Base-by-base conservation (phyloP, 2,888 invertebrate genomes). In the Papilio demoleus region DNA sequence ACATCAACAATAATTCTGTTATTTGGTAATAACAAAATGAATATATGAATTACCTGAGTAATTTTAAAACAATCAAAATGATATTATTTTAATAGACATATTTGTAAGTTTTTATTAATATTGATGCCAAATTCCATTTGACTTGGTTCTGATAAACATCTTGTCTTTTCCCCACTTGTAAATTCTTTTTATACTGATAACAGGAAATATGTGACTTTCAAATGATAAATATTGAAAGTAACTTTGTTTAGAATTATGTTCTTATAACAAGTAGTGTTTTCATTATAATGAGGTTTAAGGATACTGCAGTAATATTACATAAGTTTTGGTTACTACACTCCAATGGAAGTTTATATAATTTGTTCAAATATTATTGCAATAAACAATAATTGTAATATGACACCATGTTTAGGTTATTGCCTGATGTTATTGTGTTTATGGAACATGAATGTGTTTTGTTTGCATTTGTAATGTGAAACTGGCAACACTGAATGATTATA, bases 301-400 rank as follows among this genome's bases (percentile, higher is more conserved):
- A 31, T 31, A 31, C 31, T 12, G 14, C 3, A 12, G 14, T 17
- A 42, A 9, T 70, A 40, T 62, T 50, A 63, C 14, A 50, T 50
- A 50, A 12, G 8, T 27, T 50, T 14, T 14, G 24, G 14, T 53
- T 19, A 34, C 45, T 19, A 12, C 47, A 50, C 53, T 45, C 12
- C 22, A 31, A 5, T 56, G 22, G 27, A 65, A 59, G 65, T 59
- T 68, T 70, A 68, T 63, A 63, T 59, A 68, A 64, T 64, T 50
- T 64, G 53, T 65, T 17, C 47, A 63, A 61, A 64, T 65, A 58
- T 67, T 67, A 68, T 72, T 74, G 67, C 60, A 71, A 69, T 73
- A 73, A 67, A 70, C 70, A 68, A 50, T 40, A 17, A 61, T 40
- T 42, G 61, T 31, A 61, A 61, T 53, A 38, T 61, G 53, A 67